Evolutionary conservation across 1,140 invertebrate species (phyloP), one percentile per base, ranked within the genome.

Genomic region (Drosophila nannoptera): DNA sequence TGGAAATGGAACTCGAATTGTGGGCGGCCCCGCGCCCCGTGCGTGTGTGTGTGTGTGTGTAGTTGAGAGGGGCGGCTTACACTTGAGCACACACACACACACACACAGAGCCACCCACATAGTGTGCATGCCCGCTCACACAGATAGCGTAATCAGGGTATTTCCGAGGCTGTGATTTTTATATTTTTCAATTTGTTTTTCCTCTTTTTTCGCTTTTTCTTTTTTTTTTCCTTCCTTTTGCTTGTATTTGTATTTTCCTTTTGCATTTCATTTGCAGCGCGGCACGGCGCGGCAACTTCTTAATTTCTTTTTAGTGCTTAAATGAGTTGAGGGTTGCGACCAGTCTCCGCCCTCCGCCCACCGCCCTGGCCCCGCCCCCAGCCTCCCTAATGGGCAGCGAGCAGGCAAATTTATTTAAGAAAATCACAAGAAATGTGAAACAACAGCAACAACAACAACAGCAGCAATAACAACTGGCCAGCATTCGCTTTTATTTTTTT

Each of bases 91-190:
- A 67, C 55, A 68, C 58, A 52, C 56, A 54, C 29, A 56, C 60
- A 55, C 67, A 56, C 67, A 53, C 48, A 72, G 59, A 73, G 54
- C 29, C n/a, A 80, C n/a, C n/a, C n/a, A n/a, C n/a, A n/a, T n/a
- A n/a, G n/a, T n/a, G n/a, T n/a, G n/a, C n/a, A n/a, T n/a, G n/a
- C n/a, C n/a, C n/a, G 62, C 68, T 65, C 61, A 71, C 48, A 77
- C 81, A 84, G 80, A 84, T 84, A 84, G 81, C 77, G 77, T 84
- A 84, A 84, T 84, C 81, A 84, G 81, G 77, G 81, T 84, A 84
- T 86, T 84, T 84, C 81, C 81, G 81, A 86, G 81, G 81, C 77
- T 77, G 81, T 84, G 81, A 84, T 84, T 84, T 84, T 84, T 84
- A 86, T 84, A 80, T 86, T 77, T 84, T 84, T 77, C 81, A 86